phyloP scores from a whole-genome alignment of 2,797 vertebrate genomes.

The Novumbra hubbsi region DNA sequence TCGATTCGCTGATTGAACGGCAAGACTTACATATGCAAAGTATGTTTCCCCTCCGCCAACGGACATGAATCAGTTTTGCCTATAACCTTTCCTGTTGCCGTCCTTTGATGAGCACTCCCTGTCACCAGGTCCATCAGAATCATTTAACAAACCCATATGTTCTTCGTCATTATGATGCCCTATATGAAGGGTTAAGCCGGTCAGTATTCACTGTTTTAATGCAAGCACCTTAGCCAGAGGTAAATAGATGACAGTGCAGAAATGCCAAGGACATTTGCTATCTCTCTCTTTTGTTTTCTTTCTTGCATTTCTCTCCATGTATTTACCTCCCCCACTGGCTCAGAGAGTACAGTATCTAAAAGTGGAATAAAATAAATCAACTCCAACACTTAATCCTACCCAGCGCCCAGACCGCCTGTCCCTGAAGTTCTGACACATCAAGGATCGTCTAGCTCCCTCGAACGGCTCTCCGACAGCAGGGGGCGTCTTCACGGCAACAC shows the following conservation, averaged over 20 bases:
- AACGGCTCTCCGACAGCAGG: not conserved
- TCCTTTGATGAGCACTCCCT: conserved; percentile 43
- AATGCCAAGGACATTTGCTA: conserved; percentile 25
- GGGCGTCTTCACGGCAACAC: not conserved
- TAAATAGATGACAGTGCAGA: not conserved
- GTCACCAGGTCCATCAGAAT: conserved; percentile 39
- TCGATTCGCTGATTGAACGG: conserved; percentile 41
- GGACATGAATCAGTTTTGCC: conserved; percentile 41
- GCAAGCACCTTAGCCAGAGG: conserved; percentile 20
- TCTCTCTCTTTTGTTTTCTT: not conserved
- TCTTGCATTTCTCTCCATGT: not conserved
- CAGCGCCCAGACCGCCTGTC: not conserved
- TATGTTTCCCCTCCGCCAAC: conserved; percentile 30
- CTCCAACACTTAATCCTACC: not conserved
- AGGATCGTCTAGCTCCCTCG: not conserved
- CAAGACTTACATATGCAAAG: conserved; percentile 39
- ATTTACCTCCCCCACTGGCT: not conserved
- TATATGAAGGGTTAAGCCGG: conserved; percentile 23
- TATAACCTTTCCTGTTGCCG: conserved; percentile 31
- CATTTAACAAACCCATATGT: conserved; percentile 39
- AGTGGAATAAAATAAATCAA: conserved; percentile 7
- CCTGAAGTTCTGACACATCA: not conserved
- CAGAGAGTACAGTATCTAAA: not conserved
- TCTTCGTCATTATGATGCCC: conserved; percentile 21
- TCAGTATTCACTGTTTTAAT: conserved; percentile 26